A percentile compares a stretch with the other conserved stretches of the same genome.
These are phyloP conservation scores for Enteromius mattozi DNA, from an alignment of 2,797 vertebrate species.

Conservation along the genomic window DNA sequence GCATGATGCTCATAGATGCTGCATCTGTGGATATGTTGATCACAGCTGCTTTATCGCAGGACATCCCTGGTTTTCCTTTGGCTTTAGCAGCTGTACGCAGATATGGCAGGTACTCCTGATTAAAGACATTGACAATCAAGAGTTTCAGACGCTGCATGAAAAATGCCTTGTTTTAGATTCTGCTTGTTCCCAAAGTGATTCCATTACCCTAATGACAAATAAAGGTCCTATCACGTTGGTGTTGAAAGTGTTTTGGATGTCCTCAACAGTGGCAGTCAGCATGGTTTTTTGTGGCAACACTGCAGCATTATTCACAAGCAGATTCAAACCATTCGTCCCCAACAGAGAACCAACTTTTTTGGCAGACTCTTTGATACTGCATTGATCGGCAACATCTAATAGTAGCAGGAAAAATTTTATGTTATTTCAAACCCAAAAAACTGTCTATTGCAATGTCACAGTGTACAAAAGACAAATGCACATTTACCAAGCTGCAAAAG, in stretches of 20 bases:
- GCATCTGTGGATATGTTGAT: slow-evolving; percentile 69
- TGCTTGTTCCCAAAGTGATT: background rate
- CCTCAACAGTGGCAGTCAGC: slow-evolving; percentile 54
- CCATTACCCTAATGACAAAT: slow-evolving; percentile 61
- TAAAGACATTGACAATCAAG: background rate
- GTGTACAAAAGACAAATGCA: background rate
- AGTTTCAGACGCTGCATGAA: background rate
- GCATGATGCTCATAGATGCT: slow-evolving; percentile 60
- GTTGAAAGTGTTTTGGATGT: slow-evolving; percentile 62
- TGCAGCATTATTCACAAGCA: slow-evolving; percentile 72
- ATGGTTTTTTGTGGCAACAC: slow-evolving; percentile 39
- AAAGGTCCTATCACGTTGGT: slow-evolving; percentile 48
- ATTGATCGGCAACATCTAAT: slow-evolving; percentile 12
- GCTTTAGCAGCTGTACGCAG: slow-evolving; percentile 69
- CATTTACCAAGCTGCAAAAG: slow-evolving; percentile 7
- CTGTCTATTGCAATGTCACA: background rate
- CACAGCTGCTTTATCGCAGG: slow-evolving; percentile 74
- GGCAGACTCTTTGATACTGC: slow-evolving; percentile 20
- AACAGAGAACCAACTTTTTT: slow-evolving; percentile 60
- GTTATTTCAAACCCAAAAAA: background rate
- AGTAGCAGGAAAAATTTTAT: background rate
- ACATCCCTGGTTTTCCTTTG: slow-evolving; percentile 68
- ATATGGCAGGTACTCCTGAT: slow-evolving; percentile 75
- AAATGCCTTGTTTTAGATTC: background rate
- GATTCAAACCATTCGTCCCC: slow-evolving; percentile 66